phyloP scores from a whole-genome alignment of 2,888 invertebrate genomes.

The Nudaria mundana region DNA sequence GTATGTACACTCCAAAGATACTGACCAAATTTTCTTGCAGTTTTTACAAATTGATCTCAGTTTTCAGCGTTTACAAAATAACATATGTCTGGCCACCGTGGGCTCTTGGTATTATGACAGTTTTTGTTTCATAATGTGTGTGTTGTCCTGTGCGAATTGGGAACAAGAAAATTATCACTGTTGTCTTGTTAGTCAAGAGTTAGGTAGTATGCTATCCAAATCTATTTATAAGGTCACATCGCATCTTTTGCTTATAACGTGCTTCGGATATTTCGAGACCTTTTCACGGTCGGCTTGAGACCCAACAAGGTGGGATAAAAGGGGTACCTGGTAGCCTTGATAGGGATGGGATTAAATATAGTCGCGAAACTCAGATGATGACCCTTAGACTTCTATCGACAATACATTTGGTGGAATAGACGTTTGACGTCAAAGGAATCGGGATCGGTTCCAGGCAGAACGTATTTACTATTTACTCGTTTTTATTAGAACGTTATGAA shows the following conservation, averaged over 20 bases:
- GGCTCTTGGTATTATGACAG: too few species aligned
- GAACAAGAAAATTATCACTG: too few species aligned
- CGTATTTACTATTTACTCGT: constrained; percentile 6
- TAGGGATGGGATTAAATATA: constrained; percentile 33
- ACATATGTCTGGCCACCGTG: too few species aligned
- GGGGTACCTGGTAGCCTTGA: constrained; percentile 14
- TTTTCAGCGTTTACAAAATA: too few species aligned
- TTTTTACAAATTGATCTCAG: too few species aligned
- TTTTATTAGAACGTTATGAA: constrained; percentile 3
- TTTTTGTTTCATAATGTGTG: too few species aligned
- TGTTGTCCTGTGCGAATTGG: too few species aligned
- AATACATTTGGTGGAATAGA: constrained; percentile 30
- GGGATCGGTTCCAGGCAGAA: not conserved
- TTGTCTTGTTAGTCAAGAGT: too few species aligned
- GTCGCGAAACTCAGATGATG: constrained; percentile 37
- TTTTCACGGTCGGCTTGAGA: constrained; percentile 57
- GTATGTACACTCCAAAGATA: too few species aligned
- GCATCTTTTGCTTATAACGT: constrained; percentile 34
- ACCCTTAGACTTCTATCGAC: constrained; percentile 27
- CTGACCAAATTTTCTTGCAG: too few species aligned
- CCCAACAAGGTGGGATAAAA: constrained; percentile 45
- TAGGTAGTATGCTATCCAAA: constrained; percentile 30
- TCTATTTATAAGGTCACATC: constrained; percentile 34
- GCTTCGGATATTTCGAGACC: constrained; percentile 43
- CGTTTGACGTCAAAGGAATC: constrained; percentile 19